phyloP scores from a whole-genome alignment of 1,140 invertebrate genomes.

The Drosophila willistoni region DNA sequence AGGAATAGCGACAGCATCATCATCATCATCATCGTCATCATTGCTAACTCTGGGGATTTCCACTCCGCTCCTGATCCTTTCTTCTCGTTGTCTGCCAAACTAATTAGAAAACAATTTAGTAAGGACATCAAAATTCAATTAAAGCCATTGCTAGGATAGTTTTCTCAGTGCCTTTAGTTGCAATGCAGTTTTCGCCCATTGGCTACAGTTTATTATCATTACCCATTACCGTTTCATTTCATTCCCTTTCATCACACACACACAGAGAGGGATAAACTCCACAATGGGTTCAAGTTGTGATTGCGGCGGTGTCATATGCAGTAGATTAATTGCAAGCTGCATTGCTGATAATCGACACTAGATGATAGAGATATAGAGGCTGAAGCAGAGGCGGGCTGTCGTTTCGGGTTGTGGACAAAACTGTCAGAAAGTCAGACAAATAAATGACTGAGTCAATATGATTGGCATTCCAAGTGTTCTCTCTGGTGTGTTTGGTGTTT shows the following conservation, averaged over 20 bases:
- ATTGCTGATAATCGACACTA: conserved; percentile 75
- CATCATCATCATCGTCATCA: conserved; percentile 14
- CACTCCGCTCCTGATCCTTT: background rate
- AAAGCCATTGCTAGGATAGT: conserved; percentile 66
- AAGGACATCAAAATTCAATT: conserved; percentile 81
- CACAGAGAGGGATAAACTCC: background rate
- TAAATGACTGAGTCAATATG: conserved; percentile 60
- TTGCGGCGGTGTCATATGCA: conserved; percentile 74
- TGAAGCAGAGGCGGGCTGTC: background rate
- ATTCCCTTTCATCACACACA: conserved; percentile 23
- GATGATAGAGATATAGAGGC: conserved; percentile 1
- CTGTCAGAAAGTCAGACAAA: conserved; percentile 57
- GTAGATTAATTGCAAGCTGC: conserved; percentile 76
- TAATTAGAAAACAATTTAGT: conserved; percentile 81
- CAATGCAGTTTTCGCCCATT: conserved; percentile 56
- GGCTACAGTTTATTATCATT: conserved; percentile 73
- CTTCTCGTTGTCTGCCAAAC: conserved; percentile 57
- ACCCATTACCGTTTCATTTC: conserved; percentile 25
- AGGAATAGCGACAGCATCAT: conserved; percentile 24
- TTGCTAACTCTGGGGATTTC: conserved; percentile 30
- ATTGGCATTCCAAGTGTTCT: conserved; percentile 49
- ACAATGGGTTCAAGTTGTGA: conserved; percentile 73
- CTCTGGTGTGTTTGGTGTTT: conserved; percentile 16
- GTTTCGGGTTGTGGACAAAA: background rate
- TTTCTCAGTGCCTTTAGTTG: conserved; percentile 68